These are phyloP conservation scores for Tribolium freemani DNA, from an alignment of 2,888 invertebrate species.

Conservation along the genomic window DNA sequence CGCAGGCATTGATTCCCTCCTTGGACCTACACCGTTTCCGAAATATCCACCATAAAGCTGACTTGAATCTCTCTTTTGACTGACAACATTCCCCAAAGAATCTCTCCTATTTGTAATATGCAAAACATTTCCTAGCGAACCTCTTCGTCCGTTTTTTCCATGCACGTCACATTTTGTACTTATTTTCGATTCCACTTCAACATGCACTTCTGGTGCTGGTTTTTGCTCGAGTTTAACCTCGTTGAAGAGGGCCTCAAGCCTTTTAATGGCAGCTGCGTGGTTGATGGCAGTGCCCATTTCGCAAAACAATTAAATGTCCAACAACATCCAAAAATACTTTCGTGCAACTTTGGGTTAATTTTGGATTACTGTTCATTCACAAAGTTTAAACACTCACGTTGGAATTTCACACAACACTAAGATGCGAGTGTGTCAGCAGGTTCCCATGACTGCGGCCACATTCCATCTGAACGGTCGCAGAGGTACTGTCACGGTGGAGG, in stretches of 20 bases:
- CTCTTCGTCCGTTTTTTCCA: slow-evolving; percentile 71
- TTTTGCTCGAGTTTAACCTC: slow-evolving; percentile 74
- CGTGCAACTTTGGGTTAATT: neutral
- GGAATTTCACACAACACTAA: slow-evolving; percentile 39
- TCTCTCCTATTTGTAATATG: slow-evolving; percentile 71
- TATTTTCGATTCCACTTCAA: slow-evolving; percentile 71
- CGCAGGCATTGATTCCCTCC: slow-evolving; percentile 69
- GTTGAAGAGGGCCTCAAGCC: slow-evolving; percentile 80
- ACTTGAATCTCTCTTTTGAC: slow-evolving; percentile 57
- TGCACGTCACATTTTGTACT: slow-evolving; percentile 82
- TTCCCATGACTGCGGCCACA: slow-evolving; percentile 60
- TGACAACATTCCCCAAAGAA: slow-evolving; percentile 69
- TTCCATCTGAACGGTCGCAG: slow-evolving; percentile 53
- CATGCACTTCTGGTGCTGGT: slow-evolving; percentile 56
- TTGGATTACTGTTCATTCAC: slow-evolving; percentile 5
- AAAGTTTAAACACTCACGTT: slow-evolving; percentile 17
- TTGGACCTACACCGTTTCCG: slow-evolving; percentile 69
- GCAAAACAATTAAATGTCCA: neutral
- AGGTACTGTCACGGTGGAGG: slow-evolving; percentile 53
- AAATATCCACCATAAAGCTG: slow-evolving; percentile 50
- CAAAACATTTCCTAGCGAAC: slow-evolving; percentile 72
- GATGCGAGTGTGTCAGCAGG: slow-evolving; percentile 58
- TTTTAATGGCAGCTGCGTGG: slow-evolving; percentile 78
- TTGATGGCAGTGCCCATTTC: slow-evolving; percentile 70
- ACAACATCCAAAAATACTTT: neutral